A percentile compares a stretch with the other conserved stretches of the same genome.
phyloP scores from a whole-genome alignment of 1,140 invertebrate species.

The Euwallacea similis region DNA sequence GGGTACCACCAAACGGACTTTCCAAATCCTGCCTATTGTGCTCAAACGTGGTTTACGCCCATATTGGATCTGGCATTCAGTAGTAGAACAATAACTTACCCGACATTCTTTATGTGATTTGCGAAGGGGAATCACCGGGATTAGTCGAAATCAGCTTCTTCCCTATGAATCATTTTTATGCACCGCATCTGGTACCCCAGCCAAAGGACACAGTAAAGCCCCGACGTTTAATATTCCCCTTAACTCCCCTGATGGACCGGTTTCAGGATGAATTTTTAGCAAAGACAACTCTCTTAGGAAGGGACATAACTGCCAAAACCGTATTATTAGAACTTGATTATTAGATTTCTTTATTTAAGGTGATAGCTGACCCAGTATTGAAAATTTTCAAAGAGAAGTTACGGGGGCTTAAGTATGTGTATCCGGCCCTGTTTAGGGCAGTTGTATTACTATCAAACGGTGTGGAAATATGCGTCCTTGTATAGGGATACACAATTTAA shows the following conservation, averaged over 20 bases:
- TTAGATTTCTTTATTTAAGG: constrained; percentile 12
- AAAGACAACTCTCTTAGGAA: constrained; percentile 17
- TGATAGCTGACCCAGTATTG: not conserved
- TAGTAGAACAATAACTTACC: constrained; percentile 23
- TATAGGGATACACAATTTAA: constrained; percentile 27
- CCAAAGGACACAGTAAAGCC: constrained; percentile 19
- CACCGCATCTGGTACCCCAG: constrained; percentile 36
- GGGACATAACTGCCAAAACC: constrained; percentile 20
- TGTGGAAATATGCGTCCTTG: constrained; percentile 24
- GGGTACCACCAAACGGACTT: not conserved
- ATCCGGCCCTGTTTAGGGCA: constrained; percentile 19
- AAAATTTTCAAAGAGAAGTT: not conserved
- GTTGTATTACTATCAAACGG: constrained; percentile 26
- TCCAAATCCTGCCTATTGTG: constrained; percentile 2
- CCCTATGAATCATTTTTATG: constrained; percentile 40
- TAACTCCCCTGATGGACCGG: constrained; percentile 34
- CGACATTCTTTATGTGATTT: constrained; percentile 32
- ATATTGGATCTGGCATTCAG: constrained; percentile 13
- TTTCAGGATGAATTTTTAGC: constrained; percentile 38
- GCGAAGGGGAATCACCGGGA: constrained; percentile 24
- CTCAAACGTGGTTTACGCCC: constrained; percentile 24
- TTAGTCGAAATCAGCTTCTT: constrained; percentile 31
- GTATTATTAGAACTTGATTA: constrained; percentile 4
- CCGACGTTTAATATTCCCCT: constrained; percentile 37
- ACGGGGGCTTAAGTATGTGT: not conserved